Percentiles rank a stretch among this genome's conserved stretches.
Conservation (phyloP, 2,888 invertebrate species). For the Oligia latruncula region DNA sequence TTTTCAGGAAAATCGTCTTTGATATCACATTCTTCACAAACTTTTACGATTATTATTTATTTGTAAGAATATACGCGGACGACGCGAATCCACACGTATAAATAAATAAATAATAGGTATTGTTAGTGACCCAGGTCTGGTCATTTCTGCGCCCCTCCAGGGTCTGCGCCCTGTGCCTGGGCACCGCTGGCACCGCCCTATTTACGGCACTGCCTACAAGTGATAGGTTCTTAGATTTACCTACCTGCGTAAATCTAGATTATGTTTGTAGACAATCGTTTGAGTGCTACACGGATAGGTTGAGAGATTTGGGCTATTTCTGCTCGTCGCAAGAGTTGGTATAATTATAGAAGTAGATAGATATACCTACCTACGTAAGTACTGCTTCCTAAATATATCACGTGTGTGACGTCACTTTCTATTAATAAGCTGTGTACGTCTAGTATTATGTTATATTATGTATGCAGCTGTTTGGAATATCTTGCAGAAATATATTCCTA, state of each 20-base stretch:
- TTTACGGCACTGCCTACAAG: too few species aligned
- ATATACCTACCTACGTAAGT: slow-evolving; percentile 72
- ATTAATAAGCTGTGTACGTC: slow-evolving; percentile 63
- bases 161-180: too few species aligned
- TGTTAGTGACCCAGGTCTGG: too few species aligned
- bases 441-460: slow-evolving; percentile 55
- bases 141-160: too few species aligned
- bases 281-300: slow-evolving; percentile 57
- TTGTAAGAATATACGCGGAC: too few species aligned
- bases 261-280: slow-evolving; percentile 53
- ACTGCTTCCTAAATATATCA: slow-evolving; percentile 77
- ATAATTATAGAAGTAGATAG: slow-evolving; percentile 81
- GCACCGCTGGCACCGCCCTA: too few species aligned
- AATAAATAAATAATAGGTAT: too few species aligned
- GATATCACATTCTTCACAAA: too few species aligned
- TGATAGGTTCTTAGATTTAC: slow-evolving; percentile 8
- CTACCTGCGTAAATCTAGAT: slow-evolving; percentile 22
- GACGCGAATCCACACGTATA: too few species aligned
- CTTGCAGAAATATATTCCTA: slow-evolving; percentile 8
- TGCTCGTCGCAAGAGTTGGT: slow-evolving; percentile 77
- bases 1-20: too few species aligned
- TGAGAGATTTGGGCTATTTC: slow-evolving; percentile 75
- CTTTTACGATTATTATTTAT: too few species aligned
- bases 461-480: slow-evolving; percentile 57
- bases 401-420: slow-evolving; percentile 74